Conservation (phyloP, 2,888 invertebrate genomes). For the Mongoloraphidia duomilia region DNA sequence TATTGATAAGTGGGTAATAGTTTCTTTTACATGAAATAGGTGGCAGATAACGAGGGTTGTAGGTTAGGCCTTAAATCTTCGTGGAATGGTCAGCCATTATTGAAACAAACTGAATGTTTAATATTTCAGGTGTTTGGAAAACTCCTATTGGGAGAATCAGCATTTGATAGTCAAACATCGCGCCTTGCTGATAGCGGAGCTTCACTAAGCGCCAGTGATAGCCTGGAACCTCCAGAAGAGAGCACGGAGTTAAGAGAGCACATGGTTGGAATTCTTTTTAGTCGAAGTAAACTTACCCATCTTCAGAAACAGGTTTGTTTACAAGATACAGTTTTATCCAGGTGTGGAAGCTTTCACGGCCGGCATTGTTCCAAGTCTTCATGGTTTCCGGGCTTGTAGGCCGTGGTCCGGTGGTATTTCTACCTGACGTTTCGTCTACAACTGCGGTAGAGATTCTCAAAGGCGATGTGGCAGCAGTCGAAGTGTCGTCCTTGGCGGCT, state of each 20-base stretch:
- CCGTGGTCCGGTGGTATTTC: no score
- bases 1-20: neutral
- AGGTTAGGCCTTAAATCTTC: no score
- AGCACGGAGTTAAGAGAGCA: slow-evolving; percentile 64
- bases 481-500: no score
- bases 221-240: slow-evolving; percentile 31
- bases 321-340: neutral
- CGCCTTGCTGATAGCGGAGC: slow-evolving; percentile 16
- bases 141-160: slow-evolving; percentile 54
- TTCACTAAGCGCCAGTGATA: slow-evolving; percentile 24
- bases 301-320: slow-evolving; percentile 71
- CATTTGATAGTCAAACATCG: slow-evolving; percentile 10
- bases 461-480: no score
- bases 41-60: neutral
- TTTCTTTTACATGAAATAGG: slow-evolving; percentile 1
- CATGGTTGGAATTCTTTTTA: slow-evolving; percentile 92
- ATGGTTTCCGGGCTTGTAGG: no score
- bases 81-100: no score
- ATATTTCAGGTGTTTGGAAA: slow-evolving; percentile 70
- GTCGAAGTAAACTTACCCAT: slow-evolving; percentile 82
- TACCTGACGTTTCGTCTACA: no score
- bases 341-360: no score
- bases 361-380: no score
- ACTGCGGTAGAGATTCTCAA: no score
- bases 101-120: neutral